A percentile compares a stretch with the other conserved stretches of the same genome.
Evolutionary conservation across 2,888 invertebrate species (phyloP).

Genomic region (Poecilobothrus nobilitatus): DNA sequence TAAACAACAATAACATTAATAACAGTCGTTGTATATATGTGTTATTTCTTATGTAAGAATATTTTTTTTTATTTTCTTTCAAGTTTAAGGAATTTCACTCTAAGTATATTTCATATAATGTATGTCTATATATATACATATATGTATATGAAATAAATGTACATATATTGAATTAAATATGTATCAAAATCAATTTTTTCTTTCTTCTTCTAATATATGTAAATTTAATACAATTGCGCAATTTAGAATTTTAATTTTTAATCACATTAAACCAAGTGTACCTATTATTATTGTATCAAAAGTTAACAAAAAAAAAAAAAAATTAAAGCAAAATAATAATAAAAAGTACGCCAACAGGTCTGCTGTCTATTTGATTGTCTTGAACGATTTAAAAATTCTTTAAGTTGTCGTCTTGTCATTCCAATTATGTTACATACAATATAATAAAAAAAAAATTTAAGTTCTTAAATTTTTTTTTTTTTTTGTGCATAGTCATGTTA

Average conservation of each 20-base stretch:
- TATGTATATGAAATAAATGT: too few species aligned
- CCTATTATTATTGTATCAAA: not conserved
- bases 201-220: not conserved
- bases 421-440: conserved; percentile 1
- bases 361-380: conserved; percentile 2
- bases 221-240: not conserved
- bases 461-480: not conserved
- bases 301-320: not conserved
- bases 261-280: not conserved
- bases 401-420: not conserved
- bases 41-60: too few species aligned
- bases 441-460: too few species aligned
- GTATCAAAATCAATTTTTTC: not conserved
- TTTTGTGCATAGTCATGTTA: not conserved
- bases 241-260: not conserved
- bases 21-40: too few species aligned
- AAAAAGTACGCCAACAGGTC: not conserved
- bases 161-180: too few species aligned
- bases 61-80: too few species aligned
- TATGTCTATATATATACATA: too few species aligned
- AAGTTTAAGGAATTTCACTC: too few species aligned
- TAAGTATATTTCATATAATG: too few species aligned
- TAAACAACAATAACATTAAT: too few species aligned
- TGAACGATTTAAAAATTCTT: not conserved
- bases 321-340: not conserved